These are phyloP conservation scores for Heliconius cydno DNA, from an alignment of 2,888 invertebrate species.

Conservation along the genomic window DNA sequence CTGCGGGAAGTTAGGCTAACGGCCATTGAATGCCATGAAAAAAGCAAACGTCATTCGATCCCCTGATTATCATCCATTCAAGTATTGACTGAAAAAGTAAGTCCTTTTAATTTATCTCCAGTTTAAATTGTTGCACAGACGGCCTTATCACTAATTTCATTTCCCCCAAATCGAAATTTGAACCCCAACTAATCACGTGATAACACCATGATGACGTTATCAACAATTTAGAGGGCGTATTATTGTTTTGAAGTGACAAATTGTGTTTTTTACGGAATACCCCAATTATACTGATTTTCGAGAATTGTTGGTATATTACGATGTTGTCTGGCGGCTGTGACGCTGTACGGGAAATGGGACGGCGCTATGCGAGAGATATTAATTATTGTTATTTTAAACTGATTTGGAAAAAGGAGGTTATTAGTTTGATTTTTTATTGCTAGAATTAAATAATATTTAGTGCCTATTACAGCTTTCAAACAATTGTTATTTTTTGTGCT, in stretches of 20 bases:
- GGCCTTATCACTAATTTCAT: neutral
- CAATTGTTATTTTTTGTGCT: too few species aligned
- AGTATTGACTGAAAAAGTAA: too few species aligned
- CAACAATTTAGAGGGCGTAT: slow-evolving; percentile 26
- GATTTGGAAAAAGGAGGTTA: too few species aligned
- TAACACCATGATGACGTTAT: neutral
- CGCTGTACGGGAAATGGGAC: slow-evolving; percentile 32
- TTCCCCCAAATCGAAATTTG: neutral
- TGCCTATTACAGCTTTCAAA: too few species aligned
- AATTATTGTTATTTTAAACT: slow-evolving; percentile 9
- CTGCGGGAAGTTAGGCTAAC: too few species aligned
- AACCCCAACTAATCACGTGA: neutral
- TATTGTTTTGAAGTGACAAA: slow-evolving; percentile 21
- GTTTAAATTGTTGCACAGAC: neutral
- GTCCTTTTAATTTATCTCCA: too few species aligned
- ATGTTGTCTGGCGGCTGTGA: slow-evolving; percentile 33
- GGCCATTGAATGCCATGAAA: too few species aligned
- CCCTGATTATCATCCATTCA: too few species aligned
- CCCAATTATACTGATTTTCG: slow-evolving; percentile 31
- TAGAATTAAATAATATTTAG: too few species aligned
- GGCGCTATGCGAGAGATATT: slow-evolving; percentile 22
- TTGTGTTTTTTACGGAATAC: slow-evolving; percentile 29
- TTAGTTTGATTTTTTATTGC: too few species aligned
- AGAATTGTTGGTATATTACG: slow-evolving; percentile 19
- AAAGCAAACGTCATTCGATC: too few species aligned